Conservation (phyloP, 2,113 vertebrate genomes). For the pig (Sus scrofa) region DNA sequence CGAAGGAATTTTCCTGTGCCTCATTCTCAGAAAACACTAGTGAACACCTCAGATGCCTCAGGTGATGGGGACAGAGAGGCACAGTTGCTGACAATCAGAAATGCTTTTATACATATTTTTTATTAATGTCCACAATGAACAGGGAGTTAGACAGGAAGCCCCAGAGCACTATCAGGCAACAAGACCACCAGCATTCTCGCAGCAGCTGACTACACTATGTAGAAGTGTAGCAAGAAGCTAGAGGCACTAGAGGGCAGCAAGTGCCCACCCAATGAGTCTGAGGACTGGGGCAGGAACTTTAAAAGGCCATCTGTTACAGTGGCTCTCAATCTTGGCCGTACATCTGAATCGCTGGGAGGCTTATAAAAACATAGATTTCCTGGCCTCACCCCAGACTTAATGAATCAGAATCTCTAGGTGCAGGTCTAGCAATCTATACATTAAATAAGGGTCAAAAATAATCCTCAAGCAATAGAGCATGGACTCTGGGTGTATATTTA, state of each 20-base stretch:
- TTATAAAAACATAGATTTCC: not conserved
- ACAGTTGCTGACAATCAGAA: not conserved
- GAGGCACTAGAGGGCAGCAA: slow-evolving; percentile 69
- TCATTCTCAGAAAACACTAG: not conserved
- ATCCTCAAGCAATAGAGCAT: not conserved
- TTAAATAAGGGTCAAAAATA: slow-evolving; percentile 44
- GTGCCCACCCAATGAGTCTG: not conserved
- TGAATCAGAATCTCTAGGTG: not conserved
- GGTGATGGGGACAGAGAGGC: not conserved
- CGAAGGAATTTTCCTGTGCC: not conserved
- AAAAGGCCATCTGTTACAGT: not conserved
- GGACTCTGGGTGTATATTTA: not conserved
- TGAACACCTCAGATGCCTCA: not conserved
- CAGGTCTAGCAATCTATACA: not conserved
- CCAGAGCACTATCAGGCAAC: not conserved
- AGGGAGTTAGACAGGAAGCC: not conserved
- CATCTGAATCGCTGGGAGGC: not conserved
- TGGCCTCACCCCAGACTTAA: not conserved
- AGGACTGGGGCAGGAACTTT: not conserved
- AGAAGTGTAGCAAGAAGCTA: not conserved
- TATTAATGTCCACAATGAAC: not conserved
- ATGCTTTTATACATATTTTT: not conserved
- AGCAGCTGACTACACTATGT: too few relatives aligned
- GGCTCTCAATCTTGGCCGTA: not conserved
- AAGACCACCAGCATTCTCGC: not conserved